Percentiles rank a stretch among this genome's conserved stretches.
phyloP scores from a whole-genome alignment of 2,113 vertebrate genomes.

The Cyanoliseus patagonus region DNA sequence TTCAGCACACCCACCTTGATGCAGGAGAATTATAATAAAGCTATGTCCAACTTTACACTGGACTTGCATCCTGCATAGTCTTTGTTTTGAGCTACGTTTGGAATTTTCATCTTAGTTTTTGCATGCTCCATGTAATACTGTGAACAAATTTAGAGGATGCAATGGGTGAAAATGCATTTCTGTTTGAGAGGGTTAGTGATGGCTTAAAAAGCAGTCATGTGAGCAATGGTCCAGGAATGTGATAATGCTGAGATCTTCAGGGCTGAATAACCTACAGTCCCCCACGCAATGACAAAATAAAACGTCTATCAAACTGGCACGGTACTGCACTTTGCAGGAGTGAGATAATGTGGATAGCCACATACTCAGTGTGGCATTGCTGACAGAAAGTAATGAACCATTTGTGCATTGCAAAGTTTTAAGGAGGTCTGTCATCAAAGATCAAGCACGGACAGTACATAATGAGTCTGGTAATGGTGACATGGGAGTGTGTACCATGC shows the following conservation, averaged over 20 bases:
- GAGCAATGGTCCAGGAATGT: not conserved
- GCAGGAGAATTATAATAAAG: not conserved
- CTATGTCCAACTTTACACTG: not conserved
- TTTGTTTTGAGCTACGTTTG: not conserved
- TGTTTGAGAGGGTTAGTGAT: not conserved
- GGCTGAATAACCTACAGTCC: not conserved
- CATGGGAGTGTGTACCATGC: not conserved
- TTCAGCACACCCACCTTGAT: not conserved
- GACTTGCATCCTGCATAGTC: not conserved
- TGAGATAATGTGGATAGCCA: not conserved
- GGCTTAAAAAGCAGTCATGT: not conserved
- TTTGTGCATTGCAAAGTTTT: not conserved
- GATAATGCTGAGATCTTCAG: not conserved
- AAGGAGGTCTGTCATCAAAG: not conserved
- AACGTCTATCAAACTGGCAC: not conserved
- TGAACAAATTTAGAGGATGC: not conserved
- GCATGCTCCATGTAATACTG: not conserved
- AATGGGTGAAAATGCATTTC: not conserved
- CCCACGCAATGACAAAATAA: not conserved
- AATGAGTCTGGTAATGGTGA: not conserved
- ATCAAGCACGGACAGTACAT: not conserved
- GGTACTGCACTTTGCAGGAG: fast-evolving
- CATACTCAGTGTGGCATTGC: not conserved
- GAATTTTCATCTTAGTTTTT: not conserved
- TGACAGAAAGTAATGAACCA: not conserved